Base-by-base conservation (phyloP, 2,113 vertebrate species). In the Piprites chloris region DNA sequence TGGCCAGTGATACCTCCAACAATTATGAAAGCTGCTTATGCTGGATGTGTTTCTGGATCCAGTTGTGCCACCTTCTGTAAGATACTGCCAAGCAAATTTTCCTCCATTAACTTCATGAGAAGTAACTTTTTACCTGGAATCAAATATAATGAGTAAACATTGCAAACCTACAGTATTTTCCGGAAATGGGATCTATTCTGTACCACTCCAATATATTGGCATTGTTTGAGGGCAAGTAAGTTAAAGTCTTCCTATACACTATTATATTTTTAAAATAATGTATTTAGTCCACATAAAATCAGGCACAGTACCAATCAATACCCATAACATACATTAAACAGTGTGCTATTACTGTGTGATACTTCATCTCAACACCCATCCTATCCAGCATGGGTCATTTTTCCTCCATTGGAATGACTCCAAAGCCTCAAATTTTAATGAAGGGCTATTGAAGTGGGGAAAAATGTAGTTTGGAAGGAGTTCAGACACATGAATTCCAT, bases 391-490 rank as follows among this genome's bases (percentile, higher is more conserved):
- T 1, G 37, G 21, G 39, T 47, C 18, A 4, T 46, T 94, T 85
- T 66, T 79, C 53, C 30, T 88, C 63, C 30, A 50, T 2, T 94
- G 90, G 88, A 91, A n/a, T n/a, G 7, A 67, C 52, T 90, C 90
- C 85, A 95, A 90, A 91, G 3, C 61, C 95, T 86, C 75, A 47
- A 63, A 88, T 26, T 91, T 85, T 94, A 85, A 83, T 88, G 59
- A 88, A 80, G 67, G 24, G 30, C 63, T 90, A 78, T 77, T 94
- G 61, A 91, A 92, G 78, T 68, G 62, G 46, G 67, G 74, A 39
- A 87, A 96, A 89, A 93, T 58, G 53, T 32, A 53, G 88, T 83
- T 91, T 96, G 93, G 94, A 96, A 97, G 42, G 72, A 90, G 63
- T 86, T 94, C 92, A 94, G 85, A 86, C 55, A 37, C 56, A 77